Evolutionary conservation across 2,888 invertebrate genomes (phyloP), one percentile per base, ranked within the genome.

Genomic region (Habroteleia sp.): DNA sequence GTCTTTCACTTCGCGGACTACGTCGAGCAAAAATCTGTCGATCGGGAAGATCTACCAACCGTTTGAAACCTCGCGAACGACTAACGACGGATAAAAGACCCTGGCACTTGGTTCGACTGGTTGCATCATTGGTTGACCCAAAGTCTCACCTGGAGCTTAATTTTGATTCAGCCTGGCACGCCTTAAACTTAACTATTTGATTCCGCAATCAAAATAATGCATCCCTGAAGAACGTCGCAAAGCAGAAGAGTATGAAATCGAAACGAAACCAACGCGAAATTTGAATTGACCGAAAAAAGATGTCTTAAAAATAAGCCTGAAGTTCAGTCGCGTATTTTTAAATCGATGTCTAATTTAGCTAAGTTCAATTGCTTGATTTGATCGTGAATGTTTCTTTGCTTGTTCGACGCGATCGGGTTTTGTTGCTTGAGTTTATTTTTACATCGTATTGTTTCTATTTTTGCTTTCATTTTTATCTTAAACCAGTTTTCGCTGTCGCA

Each of bases 261-360:
- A 44, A 68, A 50, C 54, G 33, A 68, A 52, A 27, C 7, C 50
- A n/a, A n/a, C n/a, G n/a, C n/a, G n/a, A n/a, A n/a, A n/a, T n/a
- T n/a, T n/a, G n/a, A n/a, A n/a, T n/a, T n/a, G n/a, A n/a, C n/a
- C n/a, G n/a, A n/a, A n/a, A n/a, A n/a, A n/a, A n/a, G n/a, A n/a
- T n/a, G n/a, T n/a, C 58, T 68, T 58, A 50, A 58, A 68, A 68
- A 58, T 68, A 58, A 58, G 58, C 6, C 17, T 42, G 31, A 68
- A 68, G 68, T 68, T 68, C 48, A 58, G 37, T 16, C 20, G 58
- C 5, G 17, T 68, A 68, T 68, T 68, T 50, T 58, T 68, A 58
- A 42, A 50, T 29, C 50, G 31, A n/a, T 20, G 58, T 17, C 42
- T 42, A 50, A 16, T 48, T 54, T 66, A 54, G 54, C 29, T 44